These are phyloP conservation scores for western clawed frog (Xenopus tropicalis) DNA, from an alignment of 2,113 vertebrate species.

Conservation along the genomic window DNA sequence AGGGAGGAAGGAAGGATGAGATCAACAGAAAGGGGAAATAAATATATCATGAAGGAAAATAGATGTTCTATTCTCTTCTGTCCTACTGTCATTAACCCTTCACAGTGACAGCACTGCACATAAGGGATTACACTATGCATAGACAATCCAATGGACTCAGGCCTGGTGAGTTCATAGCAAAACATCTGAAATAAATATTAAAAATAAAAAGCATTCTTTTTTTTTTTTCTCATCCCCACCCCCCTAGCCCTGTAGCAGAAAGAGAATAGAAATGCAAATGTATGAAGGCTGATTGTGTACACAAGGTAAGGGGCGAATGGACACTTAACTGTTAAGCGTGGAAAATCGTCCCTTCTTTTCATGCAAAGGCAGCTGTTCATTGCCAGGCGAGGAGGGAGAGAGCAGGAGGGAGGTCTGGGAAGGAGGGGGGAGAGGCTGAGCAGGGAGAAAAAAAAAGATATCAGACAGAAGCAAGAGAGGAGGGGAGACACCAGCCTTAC, in stretches of 20 bases:
- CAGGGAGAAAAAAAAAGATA: conserved; percentile 48
- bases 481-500: conserved; percentile 41
- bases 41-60: not conserved
- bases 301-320: conserved; percentile 25
- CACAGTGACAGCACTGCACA: not conserved
- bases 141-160: not conserved
- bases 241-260: not conserved
- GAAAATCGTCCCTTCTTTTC: conserved; percentile 58
- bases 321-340: conserved; percentile 68
- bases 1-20: not conserved
- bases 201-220: not conserved
- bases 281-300: not conserved
- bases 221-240: not conserved
- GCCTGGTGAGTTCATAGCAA: conserved; percentile 5
- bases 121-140: conserved; percentile 4
- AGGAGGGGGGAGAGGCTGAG: conserved; percentile 51
- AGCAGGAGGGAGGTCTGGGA: conserved; percentile 55
- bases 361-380: conserved; percentile 70
- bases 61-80: not conserved
- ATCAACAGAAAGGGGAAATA: not conserved
- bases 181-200: not conserved
- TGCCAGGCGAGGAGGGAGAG: conserved; percentile 54
- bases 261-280: not conserved
- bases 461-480: conserved; percentile 23
- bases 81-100: not conserved